These are phyloP conservation scores for Conus betulinus DNA, from an alignment of 1,140 invertebrate genomes.

Conservation along the genomic window DNA sequence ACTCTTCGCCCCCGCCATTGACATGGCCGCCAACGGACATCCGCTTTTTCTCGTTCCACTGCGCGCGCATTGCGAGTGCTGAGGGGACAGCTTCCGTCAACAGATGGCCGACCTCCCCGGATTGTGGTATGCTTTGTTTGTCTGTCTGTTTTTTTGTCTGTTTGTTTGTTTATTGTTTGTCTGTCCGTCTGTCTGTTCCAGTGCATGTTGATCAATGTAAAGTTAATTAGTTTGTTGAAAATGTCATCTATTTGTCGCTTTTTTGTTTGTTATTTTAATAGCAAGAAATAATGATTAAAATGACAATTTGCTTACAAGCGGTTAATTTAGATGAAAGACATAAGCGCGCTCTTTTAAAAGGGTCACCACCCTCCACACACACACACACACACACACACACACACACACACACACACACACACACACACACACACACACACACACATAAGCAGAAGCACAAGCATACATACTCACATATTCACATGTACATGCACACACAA, in stretches of 20 bases:
- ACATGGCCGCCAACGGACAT: conserved; percentile 69
- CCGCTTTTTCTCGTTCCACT: conserved; percentile 54
- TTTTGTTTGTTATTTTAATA: background rate
- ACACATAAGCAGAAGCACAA: background rate
- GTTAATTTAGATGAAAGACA: too few species aligned
- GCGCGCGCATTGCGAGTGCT: conserved; percentile 36
- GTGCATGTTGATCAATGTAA: too few species aligned
- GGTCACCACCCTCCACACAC: background rate
- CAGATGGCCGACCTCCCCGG: conserved; percentile 9
- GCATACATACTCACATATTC: background rate
- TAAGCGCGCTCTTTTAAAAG: too few species aligned
- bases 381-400: background rate
- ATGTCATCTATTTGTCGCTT: background rate
- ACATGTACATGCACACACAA: conserved; percentile 24
- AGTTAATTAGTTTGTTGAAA: too few species aligned
- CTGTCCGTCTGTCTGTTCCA: too few species aligned
- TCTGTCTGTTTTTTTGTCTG: background rate
- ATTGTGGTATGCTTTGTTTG: conserved; percentile 40
- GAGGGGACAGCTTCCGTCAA: background rate
- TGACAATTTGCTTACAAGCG: too few species aligned
- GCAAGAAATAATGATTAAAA: background rate
- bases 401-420: background rate
- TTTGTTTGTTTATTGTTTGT: background rate
- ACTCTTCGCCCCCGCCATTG: conserved; percentile 84
- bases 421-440: background rate